phyloP scores from a whole-genome alignment of 2,888 invertebrate genomes.

The Leistus spinibarbis region DNA sequence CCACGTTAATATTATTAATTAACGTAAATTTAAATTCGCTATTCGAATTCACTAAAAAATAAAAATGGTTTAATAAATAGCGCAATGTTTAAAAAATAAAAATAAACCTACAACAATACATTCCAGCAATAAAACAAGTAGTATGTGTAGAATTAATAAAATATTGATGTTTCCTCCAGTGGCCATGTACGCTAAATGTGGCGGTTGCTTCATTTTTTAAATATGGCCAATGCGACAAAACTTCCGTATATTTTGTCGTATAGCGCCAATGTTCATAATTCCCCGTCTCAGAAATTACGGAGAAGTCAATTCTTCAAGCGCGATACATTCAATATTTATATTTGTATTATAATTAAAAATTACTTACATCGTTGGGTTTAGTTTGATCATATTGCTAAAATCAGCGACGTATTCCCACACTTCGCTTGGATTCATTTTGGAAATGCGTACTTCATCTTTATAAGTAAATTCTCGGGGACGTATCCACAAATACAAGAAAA shows the following conservation, averaged over 20 bases:
- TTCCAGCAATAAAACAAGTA: slow-evolving; percentile 66
- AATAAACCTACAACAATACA: slow-evolving; percentile 65
- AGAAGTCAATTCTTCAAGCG: slow-evolving; percentile 66
- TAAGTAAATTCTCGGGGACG: slow-evolving; percentile 55
- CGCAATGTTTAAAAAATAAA: slow-evolving; percentile 9
- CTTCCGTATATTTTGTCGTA: slow-evolving; percentile 68
- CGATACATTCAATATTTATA: background rate
- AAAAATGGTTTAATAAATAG: slow-evolving; percentile 44
- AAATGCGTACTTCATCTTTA: slow-evolving; percentile 60
- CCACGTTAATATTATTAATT: slow-evolving; percentile 44
- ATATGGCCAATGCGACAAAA: slow-evolving; percentile 68
- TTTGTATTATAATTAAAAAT: background rate
- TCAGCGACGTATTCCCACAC: slow-evolving; percentile 79
- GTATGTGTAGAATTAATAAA: slow-evolving; percentile 66
- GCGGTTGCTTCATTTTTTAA: slow-evolving; percentile 65
- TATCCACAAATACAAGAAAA: slow-evolving; percentile 46
- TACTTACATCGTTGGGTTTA: slow-evolving; percentile 76
- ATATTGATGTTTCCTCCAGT: slow-evolving; percentile 57
- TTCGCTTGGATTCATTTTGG: slow-evolving; percentile 62
- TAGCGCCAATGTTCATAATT: slow-evolving; percentile 74
- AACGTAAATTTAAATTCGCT: slow-evolving; percentile 66
- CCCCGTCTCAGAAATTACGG: slow-evolving; percentile 67
- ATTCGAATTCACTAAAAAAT: slow-evolving; percentile 64
- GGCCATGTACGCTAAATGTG: slow-evolving; percentile 63
- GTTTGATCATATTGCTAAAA: slow-evolving; percentile 71